A percentile compares a stretch with the other conserved stretches of the same genome.
Evolutionary conservation across 2,113 vertebrate genomes (phyloP).

Genomic region (Mustela lutreola): DNA sequence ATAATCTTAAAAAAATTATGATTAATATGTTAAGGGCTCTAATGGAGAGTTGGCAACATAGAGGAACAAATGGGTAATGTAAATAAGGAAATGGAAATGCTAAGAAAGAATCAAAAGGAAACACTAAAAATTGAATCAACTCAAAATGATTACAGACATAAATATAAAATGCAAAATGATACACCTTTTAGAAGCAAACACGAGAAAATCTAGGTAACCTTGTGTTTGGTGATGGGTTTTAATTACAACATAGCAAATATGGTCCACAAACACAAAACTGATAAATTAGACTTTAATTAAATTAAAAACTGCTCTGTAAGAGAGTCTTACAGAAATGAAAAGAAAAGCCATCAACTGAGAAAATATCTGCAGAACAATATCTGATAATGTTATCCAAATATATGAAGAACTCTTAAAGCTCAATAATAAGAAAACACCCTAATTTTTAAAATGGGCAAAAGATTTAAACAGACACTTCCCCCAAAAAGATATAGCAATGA

Average conservation of each 20-base stretch:
- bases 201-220: background rate
- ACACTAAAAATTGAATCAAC: background rate
- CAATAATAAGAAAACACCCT: background rate
- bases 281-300: background rate
- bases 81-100: background rate
- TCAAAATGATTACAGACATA: background rate
- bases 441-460: background rate
- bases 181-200: background rate
- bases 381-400: background rate
- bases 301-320: background rate
- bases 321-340: background rate
- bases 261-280: background rate
- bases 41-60: background rate
- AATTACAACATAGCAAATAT: background rate
- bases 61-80: background rate
- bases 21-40: background rate
- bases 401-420: background rate
- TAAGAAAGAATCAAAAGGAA: background rate
- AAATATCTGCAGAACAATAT: background rate
- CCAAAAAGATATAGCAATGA: background rate
- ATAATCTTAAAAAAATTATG: background rate
- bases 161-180: background rate
- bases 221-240: background rate
- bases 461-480: background rate
- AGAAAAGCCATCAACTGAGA: background rate